These are phyloP conservation scores for Pogona vitticeps DNA, from an alignment of 2,113 vertebrate species.

Conservation along the genomic window DNA sequence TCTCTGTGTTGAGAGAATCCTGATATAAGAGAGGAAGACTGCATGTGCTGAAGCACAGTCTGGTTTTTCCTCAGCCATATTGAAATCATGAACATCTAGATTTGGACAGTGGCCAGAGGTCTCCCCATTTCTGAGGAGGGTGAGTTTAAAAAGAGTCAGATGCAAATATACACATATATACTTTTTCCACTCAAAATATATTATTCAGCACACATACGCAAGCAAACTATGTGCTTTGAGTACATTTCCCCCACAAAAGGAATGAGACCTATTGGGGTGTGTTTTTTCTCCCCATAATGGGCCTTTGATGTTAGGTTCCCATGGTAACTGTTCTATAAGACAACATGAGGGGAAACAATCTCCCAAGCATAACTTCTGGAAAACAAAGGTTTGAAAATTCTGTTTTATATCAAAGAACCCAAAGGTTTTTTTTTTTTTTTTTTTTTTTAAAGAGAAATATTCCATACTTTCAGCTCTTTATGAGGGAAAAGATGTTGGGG, in stretches of 20 bases:
- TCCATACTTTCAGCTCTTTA: neutral
- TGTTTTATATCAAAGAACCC: conserved; percentile 6
- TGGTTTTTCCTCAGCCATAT: neutral
- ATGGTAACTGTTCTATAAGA: conserved; percentile 45
- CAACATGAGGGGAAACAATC: neutral
- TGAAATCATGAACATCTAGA: neutral
- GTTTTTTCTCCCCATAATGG: conserved; percentile 7
- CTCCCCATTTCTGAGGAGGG: neutral
- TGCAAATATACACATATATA: neutral
- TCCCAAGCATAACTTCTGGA: neutral
- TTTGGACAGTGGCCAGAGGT: neutral
- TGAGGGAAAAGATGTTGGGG: neutral
- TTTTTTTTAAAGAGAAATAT: neutral
- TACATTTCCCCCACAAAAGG: conserved; percentile 21
- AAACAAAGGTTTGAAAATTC: conserved; percentile 17
- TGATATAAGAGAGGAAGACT: neutral
- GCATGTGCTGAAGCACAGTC: neutral
- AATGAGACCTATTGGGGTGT: conserved; percentile 22
- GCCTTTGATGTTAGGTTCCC: conserved; percentile 56
- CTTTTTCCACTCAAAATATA: neutral
- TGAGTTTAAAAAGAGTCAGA: neutral
- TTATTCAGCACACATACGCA: neutral
- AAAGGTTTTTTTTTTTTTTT: neutral
- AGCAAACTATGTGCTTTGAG: conserved; percentile 15
- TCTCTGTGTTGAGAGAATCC: too few species aligned